Base-by-base conservation (phyloP, 2,888 invertebrate species). In the Salpingus planirostris region DNA sequence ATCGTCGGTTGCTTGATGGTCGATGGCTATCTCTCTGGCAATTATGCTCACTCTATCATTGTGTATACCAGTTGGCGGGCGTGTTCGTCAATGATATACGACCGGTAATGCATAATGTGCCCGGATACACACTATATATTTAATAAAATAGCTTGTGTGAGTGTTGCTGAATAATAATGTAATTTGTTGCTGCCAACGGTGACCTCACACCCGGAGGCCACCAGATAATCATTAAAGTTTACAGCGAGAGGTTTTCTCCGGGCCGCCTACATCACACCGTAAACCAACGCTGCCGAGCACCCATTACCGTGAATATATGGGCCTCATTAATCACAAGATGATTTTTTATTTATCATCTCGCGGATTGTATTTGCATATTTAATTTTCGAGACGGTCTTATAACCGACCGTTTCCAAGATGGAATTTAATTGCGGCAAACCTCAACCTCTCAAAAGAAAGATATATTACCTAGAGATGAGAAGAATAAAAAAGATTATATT, bases 151-250 rank as follows among this genome's bases (percentile, higher is more conserved):
- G 48, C 51, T 35, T 50, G 48, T 50, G 53, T 49, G 50, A 52
- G 52, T 50, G 54, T 54, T 49, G 53, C 50, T 57, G 57, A 55
- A 56, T 57, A 57, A 56, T 56, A 56, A 55, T 55, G 56, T 54
- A 54, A 57, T 56, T 58, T 58, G 58, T 58, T 53, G 55, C 52
- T 57, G 57, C 55, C 55, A 57, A 54, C 52, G 42, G 46, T 56
- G 56, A 56, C 55, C 55, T 51, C 52, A 51, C 50, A 50, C 52
- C 52, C 47, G 44, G 50, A 45, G 53, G 55, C 52, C 52, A 51
- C 33, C 49, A 52, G 54, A 54, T 55, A 52, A 55, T 54, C 54
- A 50, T 52, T 54, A 52, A 54, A 51, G 47, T 54, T 54, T 54
- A 51, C 54, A 55, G 49, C 46, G 46, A 49, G 52, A 55, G 50